Percentiles rank a stretch among this genome's conserved stretches.
Conservation (phyloP, 2,113 vertebrate genomes). For the Terrapene triunguis region DNA sequence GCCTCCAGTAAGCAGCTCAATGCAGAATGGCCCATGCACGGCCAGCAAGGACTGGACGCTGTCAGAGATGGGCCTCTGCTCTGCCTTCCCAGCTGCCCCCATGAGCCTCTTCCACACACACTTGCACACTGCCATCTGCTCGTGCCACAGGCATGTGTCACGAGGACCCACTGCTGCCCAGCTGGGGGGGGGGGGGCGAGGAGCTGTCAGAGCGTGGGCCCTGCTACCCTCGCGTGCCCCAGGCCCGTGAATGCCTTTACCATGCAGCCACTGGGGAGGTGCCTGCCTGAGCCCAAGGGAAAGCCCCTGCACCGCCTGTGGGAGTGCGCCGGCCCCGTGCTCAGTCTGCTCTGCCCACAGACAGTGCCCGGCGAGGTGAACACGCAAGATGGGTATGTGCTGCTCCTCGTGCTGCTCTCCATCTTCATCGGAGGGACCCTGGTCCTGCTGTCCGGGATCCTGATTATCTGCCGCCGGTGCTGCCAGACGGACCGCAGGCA, state of each 20-base stretch:
- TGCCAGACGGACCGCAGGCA: conserved; percentile 84
- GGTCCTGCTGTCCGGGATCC: conserved; percentile 86
- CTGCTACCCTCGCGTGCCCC: no score
- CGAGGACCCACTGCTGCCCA: not conserved
- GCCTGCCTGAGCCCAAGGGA: no score
- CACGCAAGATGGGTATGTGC: conserved; percentile 87
- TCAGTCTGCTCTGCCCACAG: conserved; percentile 41
- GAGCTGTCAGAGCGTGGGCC: not conserved
- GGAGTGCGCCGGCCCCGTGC: not conserved
- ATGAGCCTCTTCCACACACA: not conserved
- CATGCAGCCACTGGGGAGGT: not conserved
- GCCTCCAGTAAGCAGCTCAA: not conserved
- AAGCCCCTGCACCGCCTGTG: no score
- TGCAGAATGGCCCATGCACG: not conserved
- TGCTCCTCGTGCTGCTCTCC: conserved; percentile 90
- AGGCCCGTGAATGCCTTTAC: not conserved
- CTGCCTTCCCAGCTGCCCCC: not conserved
- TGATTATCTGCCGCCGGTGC: conserved; percentile 89
- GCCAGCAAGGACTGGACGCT: not conserved
- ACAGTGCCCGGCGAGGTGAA: conserved; percentile 71
- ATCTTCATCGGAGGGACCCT: conserved; percentile 90
- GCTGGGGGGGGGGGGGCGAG: not conserved
- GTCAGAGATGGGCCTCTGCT: not conserved
- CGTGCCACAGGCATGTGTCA: not conserved
- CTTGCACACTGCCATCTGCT: not conserved